Percentiles rank a stretch among this genome's conserved stretches.
phyloP scores from a whole-genome alignment of 2,888 invertebrate species.

The Vanessa cardui region DNA sequence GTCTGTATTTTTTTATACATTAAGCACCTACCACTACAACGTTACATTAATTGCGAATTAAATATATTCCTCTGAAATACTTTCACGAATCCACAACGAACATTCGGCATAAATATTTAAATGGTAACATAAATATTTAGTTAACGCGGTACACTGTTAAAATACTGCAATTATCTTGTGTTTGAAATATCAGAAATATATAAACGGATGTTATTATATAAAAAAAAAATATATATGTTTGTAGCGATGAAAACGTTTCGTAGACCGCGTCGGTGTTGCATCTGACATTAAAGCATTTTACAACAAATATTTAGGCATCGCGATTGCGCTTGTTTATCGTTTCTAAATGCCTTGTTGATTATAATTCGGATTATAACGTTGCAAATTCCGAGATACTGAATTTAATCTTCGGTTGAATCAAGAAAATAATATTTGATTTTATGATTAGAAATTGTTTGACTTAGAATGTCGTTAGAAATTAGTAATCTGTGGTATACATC shows the following conservation, averaged over 20 bases:
- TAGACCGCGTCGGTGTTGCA: not conserved
- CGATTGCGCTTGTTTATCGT: not conserved
- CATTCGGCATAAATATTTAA: slow-evolving; percentile 17
- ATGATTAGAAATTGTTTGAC: no score
- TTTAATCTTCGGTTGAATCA: no score
- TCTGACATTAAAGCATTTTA: not conserved
- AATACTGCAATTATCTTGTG: slow-evolving; percentile 14
- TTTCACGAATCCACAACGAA: not conserved
- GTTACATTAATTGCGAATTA: no score
- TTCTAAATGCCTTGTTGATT: not conserved
- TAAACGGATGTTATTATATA: slow-evolving; percentile 16
- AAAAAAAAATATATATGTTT: slow-evolving; percentile 1
- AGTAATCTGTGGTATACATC: no score
- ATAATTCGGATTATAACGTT: no score
- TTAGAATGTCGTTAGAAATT: no score
- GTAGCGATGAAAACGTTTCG: slow-evolving; percentile 19
- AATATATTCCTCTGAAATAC: not conserved
- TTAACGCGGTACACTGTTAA: not conserved
- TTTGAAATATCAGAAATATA: slow-evolving; percentile 11
- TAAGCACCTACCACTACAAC: no score
- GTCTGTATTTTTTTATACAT: no score
- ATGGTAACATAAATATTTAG: slow-evolving; percentile 9
- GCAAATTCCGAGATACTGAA: no score
- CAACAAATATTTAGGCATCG: not conserved
- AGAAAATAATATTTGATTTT: no score